Evolutionary conservation across 2,888 invertebrate genomes (phyloP).

Genomic region (Caenorhabditis angaria): DNA sequence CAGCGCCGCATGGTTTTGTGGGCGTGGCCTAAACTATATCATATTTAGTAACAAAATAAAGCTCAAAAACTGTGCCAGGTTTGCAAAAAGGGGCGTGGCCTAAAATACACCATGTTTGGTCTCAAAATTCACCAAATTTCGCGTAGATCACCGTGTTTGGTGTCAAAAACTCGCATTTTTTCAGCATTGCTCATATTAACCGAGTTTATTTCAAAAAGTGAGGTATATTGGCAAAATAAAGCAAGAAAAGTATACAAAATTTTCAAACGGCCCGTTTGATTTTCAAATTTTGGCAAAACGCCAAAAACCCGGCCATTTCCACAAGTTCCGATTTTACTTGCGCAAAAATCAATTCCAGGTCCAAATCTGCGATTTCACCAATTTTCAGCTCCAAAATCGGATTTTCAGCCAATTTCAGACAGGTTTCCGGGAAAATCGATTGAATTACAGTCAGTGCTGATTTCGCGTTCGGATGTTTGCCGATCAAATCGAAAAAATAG

Average conservation of each 20-base stretch:
- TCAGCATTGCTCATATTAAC: no score
- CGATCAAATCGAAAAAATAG: slow-evolving; percentile 26
- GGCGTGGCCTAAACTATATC: no score
- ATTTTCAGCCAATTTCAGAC: neutral
- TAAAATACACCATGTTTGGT: no score
- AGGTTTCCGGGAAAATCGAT: slow-evolving; percentile 5
- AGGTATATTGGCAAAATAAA: no score
- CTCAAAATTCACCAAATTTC: no score
- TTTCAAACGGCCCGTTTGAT: slow-evolving; percentile 6
- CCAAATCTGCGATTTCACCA: neutral
- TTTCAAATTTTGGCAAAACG: neutral
- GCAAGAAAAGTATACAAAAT: neutral
- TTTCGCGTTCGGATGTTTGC: slow-evolving; percentile 33
- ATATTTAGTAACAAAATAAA: no score
- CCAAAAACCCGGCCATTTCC: neutral
- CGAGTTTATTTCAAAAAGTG: no score
- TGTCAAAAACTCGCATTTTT: no score
- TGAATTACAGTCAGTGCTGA: slow-evolving; percentile 9
- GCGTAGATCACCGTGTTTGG: no score
- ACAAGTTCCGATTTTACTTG: neutral
- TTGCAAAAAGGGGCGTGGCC: no score
- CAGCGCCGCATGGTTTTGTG: no score
- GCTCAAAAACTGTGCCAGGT: no score
- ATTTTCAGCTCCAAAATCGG: neutral
- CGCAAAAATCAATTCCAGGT: neutral